Evolutionary conservation across 1,140 invertebrate genomes (phyloP).

Genomic region (Sycobia sp.): DNA sequence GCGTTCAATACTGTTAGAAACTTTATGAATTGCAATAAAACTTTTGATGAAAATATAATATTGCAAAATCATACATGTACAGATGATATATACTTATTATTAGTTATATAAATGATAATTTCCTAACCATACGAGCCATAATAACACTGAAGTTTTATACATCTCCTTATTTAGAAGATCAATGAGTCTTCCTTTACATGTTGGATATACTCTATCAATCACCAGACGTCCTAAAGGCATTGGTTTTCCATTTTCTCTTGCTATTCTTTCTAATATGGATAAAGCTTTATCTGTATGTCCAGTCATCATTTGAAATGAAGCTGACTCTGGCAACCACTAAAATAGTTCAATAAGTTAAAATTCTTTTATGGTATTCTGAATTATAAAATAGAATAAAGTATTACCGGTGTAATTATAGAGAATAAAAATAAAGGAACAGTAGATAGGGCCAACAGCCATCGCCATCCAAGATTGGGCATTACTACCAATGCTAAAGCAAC

Average conservation of each 20-base stretch:
- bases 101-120: too few relatives aligned
- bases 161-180: constrained; percentile 83
- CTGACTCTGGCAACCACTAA: constrained; percentile 93
- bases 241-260: constrained; percentile 85
- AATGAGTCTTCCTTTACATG: constrained; percentile 72
- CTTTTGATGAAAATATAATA: too few relatives aligned
- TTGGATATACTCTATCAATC: constrained; percentile 70
- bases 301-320: constrained; percentile 83
- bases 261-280: constrained; percentile 81
- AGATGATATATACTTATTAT: too few relatives aligned
- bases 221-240: constrained; percentile 88
- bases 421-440: constrained; percentile 87
- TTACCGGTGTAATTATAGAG: constrained; percentile 76
- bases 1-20: too few relatives aligned
- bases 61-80: too few relatives aligned
- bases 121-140: constrained; percentile 88
- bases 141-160: constrained; percentile 79
- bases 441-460: constrained; percentile 87
- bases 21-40: neutral
- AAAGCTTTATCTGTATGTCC: constrained; percentile 87
- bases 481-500: constrained; percentile 87
- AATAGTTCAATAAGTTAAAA: constrained; percentile 19
- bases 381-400: constrained; percentile 37
- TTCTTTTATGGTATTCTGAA: neutral
- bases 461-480: constrained; percentile 91